Percentiles rank a stretch among this genome's conserved stretches.
Evolutionary conservation across 2,113 vertebrate species (phyloP).

Genomic region (Cyanoderma ruficeps): DNA sequence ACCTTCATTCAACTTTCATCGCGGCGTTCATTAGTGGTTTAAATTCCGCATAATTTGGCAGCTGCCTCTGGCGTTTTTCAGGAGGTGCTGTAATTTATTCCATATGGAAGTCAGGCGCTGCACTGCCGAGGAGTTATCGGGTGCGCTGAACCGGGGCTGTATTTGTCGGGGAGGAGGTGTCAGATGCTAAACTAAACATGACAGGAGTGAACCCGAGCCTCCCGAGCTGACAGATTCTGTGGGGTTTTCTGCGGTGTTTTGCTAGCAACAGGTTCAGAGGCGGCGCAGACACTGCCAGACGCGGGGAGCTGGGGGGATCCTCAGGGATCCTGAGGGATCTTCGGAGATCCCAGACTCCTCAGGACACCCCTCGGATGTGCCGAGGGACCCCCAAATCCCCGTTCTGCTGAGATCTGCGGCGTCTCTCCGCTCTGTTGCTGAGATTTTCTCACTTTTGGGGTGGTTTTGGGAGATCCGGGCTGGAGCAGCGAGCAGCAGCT

Average conservation of each 20-base stretch:
- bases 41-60: constrained; percentile 50
- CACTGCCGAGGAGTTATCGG: constrained; percentile 57
- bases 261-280: constrained; percentile 53
- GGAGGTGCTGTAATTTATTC: constrained; percentile 34
- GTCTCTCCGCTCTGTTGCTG: background rate
- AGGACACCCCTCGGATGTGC: background rate
- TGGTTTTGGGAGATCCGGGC: background rate
- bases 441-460: background rate
- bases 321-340: too few species aligned
- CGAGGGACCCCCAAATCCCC: background rate
- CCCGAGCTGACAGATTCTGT: constrained; percentile 60
- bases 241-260: background rate
- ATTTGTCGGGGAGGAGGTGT: constrained; percentile 65
- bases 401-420: background rate
- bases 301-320: background rate
- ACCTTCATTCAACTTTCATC: constrained; percentile 63
- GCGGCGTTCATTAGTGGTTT: constrained; percentile 41
- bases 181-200: constrained; percentile 64
- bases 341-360: background rate
- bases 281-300: background rate
- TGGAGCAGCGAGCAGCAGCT: background rate
- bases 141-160: constrained; percentile 40
- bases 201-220: constrained; percentile 32
- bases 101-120: constrained; percentile 55
- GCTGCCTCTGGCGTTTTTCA: constrained; percentile 54